Conservation (phyloP, 2,113 vertebrate species). For the Ammodytes marinus region DNA sequence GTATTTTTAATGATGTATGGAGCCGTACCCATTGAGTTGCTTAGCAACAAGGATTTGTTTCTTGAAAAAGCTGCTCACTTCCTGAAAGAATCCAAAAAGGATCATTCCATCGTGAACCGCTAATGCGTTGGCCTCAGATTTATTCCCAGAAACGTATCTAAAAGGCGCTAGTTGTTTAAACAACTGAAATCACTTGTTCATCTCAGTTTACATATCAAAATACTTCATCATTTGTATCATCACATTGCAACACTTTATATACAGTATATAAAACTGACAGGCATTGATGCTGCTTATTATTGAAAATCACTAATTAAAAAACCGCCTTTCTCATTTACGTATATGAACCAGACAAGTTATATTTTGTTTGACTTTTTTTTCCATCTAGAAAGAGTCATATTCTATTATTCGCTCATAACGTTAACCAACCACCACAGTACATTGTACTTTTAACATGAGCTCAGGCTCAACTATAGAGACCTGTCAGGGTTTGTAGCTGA, state of each 20-base stretch:
- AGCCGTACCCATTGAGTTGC: constrained; percentile 66
- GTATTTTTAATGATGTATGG: constrained; percentile 57
- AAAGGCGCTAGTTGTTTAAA: not conserved
- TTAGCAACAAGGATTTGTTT: constrained; percentile 70
- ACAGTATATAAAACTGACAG: not conserved
- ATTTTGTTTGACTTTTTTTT: too few species aligned
- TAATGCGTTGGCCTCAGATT: not conserved
- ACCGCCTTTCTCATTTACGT: not conserved
- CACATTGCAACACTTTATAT: not conserved
- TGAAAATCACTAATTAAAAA: not conserved
- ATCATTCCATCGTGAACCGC: not conserved
- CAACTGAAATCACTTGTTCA: not conserved
- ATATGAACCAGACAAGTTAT: too few species aligned
- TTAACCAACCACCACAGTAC: too few species aligned
- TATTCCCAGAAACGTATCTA: not conserved
- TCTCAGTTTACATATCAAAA: not conserved
- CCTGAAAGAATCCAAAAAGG: not conserved
- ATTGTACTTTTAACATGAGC: too few species aligned
- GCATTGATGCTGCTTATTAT: not conserved
- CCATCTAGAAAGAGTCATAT: too few species aligned
- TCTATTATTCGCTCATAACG: too few species aligned
- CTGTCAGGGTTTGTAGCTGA: too few species aligned
- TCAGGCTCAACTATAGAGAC: too few species aligned
- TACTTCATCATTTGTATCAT: not conserved
- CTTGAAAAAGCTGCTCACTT: constrained; percentile 33